Evolutionary conservation across 1,140 invertebrate genomes (phyloP), one percentile per base, ranked within the genome.

Genomic region (Catajapyx aquilonaris): DNA sequence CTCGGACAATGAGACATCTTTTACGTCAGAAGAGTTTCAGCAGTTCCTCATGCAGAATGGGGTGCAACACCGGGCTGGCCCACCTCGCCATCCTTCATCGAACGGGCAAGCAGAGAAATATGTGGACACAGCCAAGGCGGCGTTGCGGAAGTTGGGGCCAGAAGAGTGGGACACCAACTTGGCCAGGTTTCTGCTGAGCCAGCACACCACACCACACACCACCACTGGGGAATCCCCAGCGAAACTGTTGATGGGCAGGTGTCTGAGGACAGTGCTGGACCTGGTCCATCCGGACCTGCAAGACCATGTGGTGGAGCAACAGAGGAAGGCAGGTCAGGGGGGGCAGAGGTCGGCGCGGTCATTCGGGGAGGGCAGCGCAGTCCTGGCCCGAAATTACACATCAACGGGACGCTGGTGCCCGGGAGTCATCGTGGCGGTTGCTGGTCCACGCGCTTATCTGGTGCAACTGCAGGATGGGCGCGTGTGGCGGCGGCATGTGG

Each of bases 21-120:
- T 50, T 37, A 45, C 34, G 15, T 22, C 34, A 20, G 34, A 40
- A 16, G 45, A 48, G 37, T 52, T 52, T 37, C 22, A 40, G 31
- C 17, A 41, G 16, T 53, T 51, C 31, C 30, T 41, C 13, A 34
- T 30, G 20, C 19, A 20, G 5, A 46, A 46, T 35, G 45, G 47
- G 20, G 39, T 44, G 31, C 19, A 22, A 20, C 48, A 48, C 31
- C 33, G 42, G 7, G 40, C 21, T n/a, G 41, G 25, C 16, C 19
- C 48, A n/a, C 47, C 46, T 4, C 45, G 48, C 22, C 50, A 52
- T 37, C 44, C 48, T 13, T 25, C 37, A 13, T 41, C 44, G n/a
- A 51, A 52, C 43, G 50, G 48, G 35, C 32, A 34, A 32, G 50
- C 48, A 16, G 47, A 52, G 40, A 21, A 44, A 11, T 35, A 39